phyloP scores from a whole-genome alignment of 1,140 invertebrate genomes.

The Heliconius melpomene region DNA sequence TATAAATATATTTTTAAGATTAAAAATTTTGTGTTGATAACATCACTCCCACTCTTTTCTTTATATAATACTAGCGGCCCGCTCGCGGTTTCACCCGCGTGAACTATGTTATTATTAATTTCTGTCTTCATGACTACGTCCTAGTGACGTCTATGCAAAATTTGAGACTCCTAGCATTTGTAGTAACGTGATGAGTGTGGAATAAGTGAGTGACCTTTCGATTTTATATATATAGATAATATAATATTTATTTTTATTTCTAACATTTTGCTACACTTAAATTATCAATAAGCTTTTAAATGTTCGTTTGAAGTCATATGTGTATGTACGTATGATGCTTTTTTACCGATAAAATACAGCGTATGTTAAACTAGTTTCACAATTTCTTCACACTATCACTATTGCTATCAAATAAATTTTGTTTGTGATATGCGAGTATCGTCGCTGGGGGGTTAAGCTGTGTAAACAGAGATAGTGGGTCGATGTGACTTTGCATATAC shows the following conservation, averaged over 20 bases:
- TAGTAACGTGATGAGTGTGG: too few relatives aligned
- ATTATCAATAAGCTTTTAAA: too few relatives aligned
- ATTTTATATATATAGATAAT: too few relatives aligned
- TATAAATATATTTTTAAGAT: not conserved
- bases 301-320: too few relatives aligned
- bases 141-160: too few relatives aligned
- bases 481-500: constrained; percentile 61
- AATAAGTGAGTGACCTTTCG: too few relatives aligned
- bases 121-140: too few relatives aligned
- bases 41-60: not conserved
- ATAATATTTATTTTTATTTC: not conserved
- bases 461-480: constrained; percentile 58
- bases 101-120: too few relatives aligned
- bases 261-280: too few relatives aligned
- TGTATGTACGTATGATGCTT: not conserved
- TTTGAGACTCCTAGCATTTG: too few relatives aligned
- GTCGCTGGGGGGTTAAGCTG: constrained; percentile 42
- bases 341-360: not conserved
- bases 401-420: not conserved
- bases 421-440: constrained; percentile 5
- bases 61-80: too few relatives aligned
- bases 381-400: not conserved
- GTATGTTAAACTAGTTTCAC: not conserved
- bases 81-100: too few relatives aligned
- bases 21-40: not conserved